Conservation (phyloP, 2,113 vertebrate genomes). For the pig (Sus scrofa) region DNA sequence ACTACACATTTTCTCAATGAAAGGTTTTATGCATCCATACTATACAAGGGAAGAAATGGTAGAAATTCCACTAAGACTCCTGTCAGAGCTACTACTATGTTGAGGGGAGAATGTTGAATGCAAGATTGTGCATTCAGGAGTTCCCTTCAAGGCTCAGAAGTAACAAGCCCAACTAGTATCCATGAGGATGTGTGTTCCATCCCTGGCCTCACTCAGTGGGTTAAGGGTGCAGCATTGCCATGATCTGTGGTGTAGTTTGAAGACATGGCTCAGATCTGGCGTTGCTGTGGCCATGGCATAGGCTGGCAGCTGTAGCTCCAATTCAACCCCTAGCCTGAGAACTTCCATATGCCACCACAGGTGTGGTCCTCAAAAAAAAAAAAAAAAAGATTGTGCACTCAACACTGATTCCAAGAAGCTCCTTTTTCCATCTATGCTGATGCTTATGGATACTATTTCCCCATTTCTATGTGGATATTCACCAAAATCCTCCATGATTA, state of each 20-base stretch:
- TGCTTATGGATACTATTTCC: neutral
- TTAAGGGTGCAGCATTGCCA: no score
- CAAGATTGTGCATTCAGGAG: neutral
- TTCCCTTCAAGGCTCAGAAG: no score
- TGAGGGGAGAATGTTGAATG: neutral
- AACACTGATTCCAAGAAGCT: neutral
- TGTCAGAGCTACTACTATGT: constrained; percentile 35
- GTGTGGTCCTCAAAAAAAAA: no score
- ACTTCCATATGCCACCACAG: no score
- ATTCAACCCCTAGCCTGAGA: no score
- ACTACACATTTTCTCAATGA: constrained; percentile 28
- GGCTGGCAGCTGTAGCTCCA: no score
- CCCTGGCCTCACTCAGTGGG: no score
- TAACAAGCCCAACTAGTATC: no score
- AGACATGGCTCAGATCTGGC: no score
- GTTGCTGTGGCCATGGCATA: no score
- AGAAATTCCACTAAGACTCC: constrained; percentile 18
- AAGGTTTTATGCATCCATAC: constrained; percentile 17
- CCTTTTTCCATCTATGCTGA: constrained; percentile 32
- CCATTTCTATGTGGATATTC: constrained; percentile 22
- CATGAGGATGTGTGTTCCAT: no score
- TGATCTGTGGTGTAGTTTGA: no score
- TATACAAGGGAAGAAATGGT: neutral
- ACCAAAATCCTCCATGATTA: constrained; percentile 12
- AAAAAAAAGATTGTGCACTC: neutral